Evolutionary conservation across 2,888 invertebrate genomes (phyloP), one percentile per base, ranked within the genome.

Genomic region (Drosophila longiperda): DNA sequence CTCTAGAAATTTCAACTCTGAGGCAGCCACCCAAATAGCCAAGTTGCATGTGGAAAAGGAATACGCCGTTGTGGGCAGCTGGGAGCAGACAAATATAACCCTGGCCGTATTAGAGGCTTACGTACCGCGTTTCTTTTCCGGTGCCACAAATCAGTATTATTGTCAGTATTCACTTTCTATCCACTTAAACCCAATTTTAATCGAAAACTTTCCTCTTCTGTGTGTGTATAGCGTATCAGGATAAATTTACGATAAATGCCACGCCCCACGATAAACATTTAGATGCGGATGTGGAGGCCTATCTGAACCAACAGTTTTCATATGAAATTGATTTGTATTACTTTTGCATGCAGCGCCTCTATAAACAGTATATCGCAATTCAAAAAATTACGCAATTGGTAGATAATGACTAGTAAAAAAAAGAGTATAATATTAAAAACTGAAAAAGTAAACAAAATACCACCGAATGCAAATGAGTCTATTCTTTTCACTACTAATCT

Each of bases 1-100:
- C 42, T 26, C 1, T 93, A 96, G 97, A 69, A 97, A 97, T n/a
- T 97, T 97, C 92, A 97, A 97, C 92, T 96, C 96, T 2, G 93
- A 86, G 54, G 73, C 40, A 7, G 80, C 91, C 36, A 64, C 97
- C 75, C 96, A 97, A 92, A 94, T 95, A 66, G 97, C 97, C 0
- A 97, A 97, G 93, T 93, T 95, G 55, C 96, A 97, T 36, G 97
- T 97, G 3, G 97, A 97, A 89, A 94, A 95, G 86, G 96, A 97
- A 88, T 97, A 97, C 90, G 96, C 97, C 0, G 97, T 97, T 0
- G 97, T 97, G 1, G 97, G 97, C 2, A 96, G 97, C 9, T 94
- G 97, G 32, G 97, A 97, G 91, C 97, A 97, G 80, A 94, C 97
- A 91, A 97, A 97, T 92, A 95, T 96, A 8, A 97, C 97, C 0